phyloP scores from a whole-genome alignment of 2,888 invertebrate genomes.

The Exephanes ischioxanthus region DNA sequence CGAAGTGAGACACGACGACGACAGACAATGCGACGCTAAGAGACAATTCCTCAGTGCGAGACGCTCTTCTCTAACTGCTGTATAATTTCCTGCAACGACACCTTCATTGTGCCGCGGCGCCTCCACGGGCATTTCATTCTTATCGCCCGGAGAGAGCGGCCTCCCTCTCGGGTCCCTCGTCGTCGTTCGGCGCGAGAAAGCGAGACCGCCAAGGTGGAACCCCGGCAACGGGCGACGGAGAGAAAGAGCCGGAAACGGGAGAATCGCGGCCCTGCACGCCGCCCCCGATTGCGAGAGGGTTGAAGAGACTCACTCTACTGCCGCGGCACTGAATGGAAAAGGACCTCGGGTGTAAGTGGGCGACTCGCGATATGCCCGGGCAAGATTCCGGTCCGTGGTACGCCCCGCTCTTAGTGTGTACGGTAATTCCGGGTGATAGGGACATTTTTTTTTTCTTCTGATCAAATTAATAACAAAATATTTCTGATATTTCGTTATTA shows the following conservation, averaged over 20 bases:
- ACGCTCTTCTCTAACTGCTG: slow-evolving; percentile 84
- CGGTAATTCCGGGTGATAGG: slow-evolving; percentile 35
- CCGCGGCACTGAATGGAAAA: slow-evolving; percentile 45
- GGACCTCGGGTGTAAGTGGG: slow-evolving; percentile 56
- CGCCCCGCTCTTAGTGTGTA: background rate
- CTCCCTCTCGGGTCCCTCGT: background rate
- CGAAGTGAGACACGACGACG: slow-evolving; percentile 68
- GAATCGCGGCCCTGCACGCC: slow-evolving; percentile 15
- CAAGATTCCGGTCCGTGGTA: slow-evolving; percentile 20
- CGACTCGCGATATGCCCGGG: slow-evolving; percentile 62
- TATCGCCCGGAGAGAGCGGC: slow-evolving; percentile 75
- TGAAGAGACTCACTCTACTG: slow-evolving; percentile 44
- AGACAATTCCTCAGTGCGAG: slow-evolving; percentile 84
- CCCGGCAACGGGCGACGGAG: slow-evolving; percentile 48
- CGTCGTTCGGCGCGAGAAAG: slow-evolving; percentile 54
- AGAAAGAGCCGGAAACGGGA: slow-evolving; percentile 61
- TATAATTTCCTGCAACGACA: slow-evolving; percentile 86
- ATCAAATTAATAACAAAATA: too few species aligned
- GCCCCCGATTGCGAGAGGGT: slow-evolving; percentile 37
- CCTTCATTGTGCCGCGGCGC: slow-evolving; percentile 82
- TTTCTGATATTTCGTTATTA: too few species aligned
- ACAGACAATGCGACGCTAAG: slow-evolving; percentile 81
- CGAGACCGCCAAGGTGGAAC: slow-evolving; percentile 55
- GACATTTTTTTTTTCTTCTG: too few species aligned
- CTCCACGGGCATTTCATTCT: slow-evolving; percentile 81